A percentile compares a stretch with the other conserved stretches of the same genome.
Conservation (phyloP, 92 coral and sea anemone species). For the Metridium senile region DNA sequence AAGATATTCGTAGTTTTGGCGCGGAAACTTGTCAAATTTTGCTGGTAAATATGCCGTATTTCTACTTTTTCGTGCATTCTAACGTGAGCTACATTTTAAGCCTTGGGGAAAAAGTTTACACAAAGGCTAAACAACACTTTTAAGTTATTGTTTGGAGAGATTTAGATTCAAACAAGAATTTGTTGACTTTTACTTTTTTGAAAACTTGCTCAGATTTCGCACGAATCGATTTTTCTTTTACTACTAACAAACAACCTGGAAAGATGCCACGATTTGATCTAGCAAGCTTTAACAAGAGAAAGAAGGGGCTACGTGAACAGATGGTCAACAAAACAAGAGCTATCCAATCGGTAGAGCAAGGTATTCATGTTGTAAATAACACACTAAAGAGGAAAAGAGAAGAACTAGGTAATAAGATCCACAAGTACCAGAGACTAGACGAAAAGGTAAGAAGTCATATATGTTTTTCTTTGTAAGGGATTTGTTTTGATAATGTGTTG, state of each 20-base stretch:
- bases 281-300: slow-evolving; percentile 7
- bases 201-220: not conserved
- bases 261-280: slow-evolving; percentile 12
- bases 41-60: not conserved
- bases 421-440: slow-evolving; percentile 15
- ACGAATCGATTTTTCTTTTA: not conserved
- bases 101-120: not conserved
- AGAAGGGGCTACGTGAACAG: not conserved
- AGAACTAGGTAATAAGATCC: not conserved
- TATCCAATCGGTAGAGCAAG: not conserved
- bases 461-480: not conserved
- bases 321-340: not conserved
- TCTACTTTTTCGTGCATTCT: not conserved
- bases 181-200: slow-evolving; percentile 15
- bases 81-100: not conserved
- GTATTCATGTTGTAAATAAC: not conserved
- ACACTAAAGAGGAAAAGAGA: slow-evolving; percentile 11
- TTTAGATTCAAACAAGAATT: not conserved
- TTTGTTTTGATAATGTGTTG: not conserved
- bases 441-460: slow-evolving; percentile 8
- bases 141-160: not conserved
- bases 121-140: not conserved
- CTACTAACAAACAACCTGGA: too few relatives aligned
- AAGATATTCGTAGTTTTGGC: not conserved
- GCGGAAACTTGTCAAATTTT: not conserved